Percentiles rank a stretch among this genome's conserved stretches.
Conservation (phyloP, 1,140 invertebrate species). For the Diplogasteroides magnus region DNA sequence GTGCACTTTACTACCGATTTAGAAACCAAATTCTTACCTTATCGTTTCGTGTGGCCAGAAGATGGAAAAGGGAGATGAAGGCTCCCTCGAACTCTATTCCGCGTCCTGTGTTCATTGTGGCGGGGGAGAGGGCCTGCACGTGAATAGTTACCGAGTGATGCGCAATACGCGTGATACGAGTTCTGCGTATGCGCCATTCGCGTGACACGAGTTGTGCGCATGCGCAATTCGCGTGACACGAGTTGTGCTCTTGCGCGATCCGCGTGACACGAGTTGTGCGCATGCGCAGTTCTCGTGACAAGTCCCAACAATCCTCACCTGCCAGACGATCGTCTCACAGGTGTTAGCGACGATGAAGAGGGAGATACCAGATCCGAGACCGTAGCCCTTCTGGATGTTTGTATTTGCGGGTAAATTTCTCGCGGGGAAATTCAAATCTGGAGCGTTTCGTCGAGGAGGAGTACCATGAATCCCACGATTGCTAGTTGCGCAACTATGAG, state of each 20-base stretch:
- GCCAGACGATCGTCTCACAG: slow-evolving; percentile 99
- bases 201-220: too few relatives aligned
- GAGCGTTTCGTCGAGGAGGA: slow-evolving; percentile 87
- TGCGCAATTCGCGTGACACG: too few relatives aligned
- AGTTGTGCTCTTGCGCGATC: too few relatives aligned
- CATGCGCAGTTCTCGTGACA: too few relatives aligned
- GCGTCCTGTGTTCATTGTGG: slow-evolving; percentile 89
- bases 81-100: slow-evolving; percentile 93
- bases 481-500: slow-evolving; percentile 94
- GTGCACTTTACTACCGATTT: neutral
- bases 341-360: slow-evolving; percentile 99
- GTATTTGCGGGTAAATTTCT: slow-evolving; percentile 5
- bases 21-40: slow-evolving; percentile 63
- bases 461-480: slow-evolving; percentile 91
- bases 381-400: slow-evolving; percentile 63
- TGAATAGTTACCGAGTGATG: too few relatives aligned
- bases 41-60: slow-evolving; percentile 87
- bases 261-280: too few relatives aligned
- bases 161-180: too few relatives aligned
- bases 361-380: slow-evolving; percentile 93
- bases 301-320: too few relatives aligned
- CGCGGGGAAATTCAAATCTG: too few relatives aligned
- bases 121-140: slow-evolving; percentile 93
- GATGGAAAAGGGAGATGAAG: slow-evolving; percentile 88
- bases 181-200: too few relatives aligned